phyloP scores from a whole-genome alignment of 2,113 vertebrate species.

The Barnardius zonarius region DNA sequence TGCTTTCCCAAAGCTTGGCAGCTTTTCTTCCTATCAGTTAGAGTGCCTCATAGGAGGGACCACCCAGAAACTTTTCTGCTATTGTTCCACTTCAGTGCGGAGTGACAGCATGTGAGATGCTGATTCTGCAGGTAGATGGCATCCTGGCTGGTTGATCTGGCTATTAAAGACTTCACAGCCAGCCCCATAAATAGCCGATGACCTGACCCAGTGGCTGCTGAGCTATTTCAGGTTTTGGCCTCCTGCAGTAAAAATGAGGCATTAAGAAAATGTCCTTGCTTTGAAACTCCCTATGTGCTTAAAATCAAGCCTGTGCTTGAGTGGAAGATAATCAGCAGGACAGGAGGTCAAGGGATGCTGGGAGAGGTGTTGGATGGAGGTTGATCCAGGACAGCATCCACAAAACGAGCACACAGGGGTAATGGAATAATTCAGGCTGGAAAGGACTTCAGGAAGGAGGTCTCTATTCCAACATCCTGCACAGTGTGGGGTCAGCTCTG shows the following conservation, averaged over 20 bases:
- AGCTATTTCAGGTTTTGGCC: neutral
- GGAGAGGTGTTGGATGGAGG: neutral
- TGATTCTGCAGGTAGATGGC: neutral
- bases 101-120: fast-evolving
- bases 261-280: neutral
- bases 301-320: neutral
- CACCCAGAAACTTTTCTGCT: neutral
- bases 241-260: neutral
- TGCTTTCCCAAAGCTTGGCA: neutral
- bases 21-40: neutral
- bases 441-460: neutral
- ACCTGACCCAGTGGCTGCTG: neutral
- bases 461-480: neutral
- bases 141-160: neutral
- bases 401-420: neutral
- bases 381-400: neutral
- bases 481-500: neutral
- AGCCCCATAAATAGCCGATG: neutral
- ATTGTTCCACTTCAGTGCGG: neutral
- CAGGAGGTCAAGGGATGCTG: neutral
- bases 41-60: neutral
- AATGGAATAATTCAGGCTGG: neutral
- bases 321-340: neutral
- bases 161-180: neutral
- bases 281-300: neutral